Evolutionary conservation across 2,113 vertebrate species (phyloP).

Genomic region (Cervus canadensis): DNA sequence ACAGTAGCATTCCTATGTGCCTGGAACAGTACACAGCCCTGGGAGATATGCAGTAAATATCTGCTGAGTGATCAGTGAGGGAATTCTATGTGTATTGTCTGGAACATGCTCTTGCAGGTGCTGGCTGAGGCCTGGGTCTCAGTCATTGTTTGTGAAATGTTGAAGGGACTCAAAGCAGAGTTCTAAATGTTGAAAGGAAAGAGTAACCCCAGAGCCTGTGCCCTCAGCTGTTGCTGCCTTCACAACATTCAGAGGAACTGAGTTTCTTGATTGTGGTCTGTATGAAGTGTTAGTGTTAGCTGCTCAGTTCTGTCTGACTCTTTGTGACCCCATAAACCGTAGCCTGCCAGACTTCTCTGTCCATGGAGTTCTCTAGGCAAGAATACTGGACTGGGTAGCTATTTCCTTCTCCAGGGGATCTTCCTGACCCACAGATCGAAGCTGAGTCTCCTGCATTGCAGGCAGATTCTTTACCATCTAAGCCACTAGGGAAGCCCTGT

Average conservation of each 20-base stretch:
- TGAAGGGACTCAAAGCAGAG: background rate
- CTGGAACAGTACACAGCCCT: background rate
- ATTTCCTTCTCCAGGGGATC: background rate
- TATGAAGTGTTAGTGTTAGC: background rate
- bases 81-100: background rate
- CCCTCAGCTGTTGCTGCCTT: background rate
- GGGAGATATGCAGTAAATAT: background rate
- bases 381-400: background rate
- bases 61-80: background rate
- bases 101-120: background rate
- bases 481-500: background rate
- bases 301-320: background rate
- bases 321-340: background rate
- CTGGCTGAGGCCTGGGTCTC: background rate
- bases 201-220: background rate
- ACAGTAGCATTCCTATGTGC: too few species aligned
- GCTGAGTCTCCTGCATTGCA: background rate
- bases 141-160: background rate
- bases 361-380: background rate
- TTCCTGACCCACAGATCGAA: fast-evolving
- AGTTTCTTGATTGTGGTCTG: background rate
- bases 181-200: background rate
- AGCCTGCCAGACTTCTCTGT: background rate
- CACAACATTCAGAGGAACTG: background rate
- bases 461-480: background rate